Base-by-base conservation (phyloP, 2,113 vertebrate genomes). In the Promerops cafer region DNA sequence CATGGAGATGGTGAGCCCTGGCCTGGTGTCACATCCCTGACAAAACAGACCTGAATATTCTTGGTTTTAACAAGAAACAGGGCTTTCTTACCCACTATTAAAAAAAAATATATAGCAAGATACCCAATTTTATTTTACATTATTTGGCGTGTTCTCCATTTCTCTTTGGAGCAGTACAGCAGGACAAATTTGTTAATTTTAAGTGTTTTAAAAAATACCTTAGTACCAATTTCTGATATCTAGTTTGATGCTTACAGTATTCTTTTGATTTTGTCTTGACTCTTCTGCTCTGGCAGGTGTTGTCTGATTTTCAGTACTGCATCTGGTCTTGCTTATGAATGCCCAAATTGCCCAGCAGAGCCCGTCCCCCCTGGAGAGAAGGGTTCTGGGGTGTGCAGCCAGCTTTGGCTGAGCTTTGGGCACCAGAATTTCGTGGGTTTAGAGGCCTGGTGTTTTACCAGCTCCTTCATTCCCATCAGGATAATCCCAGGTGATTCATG, bases 141-240 rank as follows among this genome's bases (percentile, higher is more conserved):
- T 33, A 15, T 49, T 78, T 3, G 2, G 1, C 0, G 1, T 8
- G 1, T 6, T 56, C 8, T 72, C 13, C 2, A 2, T 47, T 59
- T 91, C 23, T 45, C n/a, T 68, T 78, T 49, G 31, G 57, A 81
- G 33, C 57, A 20, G 33, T 23, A 12, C 5, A 64, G 33, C 17
- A 56, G 42, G 23, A 37, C 6, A 63, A 59, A 79, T 9, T 33
- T 44, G 8, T 49, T 57, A 35, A 47, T 64, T 71, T 69, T 21
- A 28, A 63, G 13, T 33, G 5, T 18, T 61, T 57, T 3, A 6
- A 27, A 60, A 64, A 16, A 31, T 3, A 28, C 5, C 5, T 11
- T 28, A 11, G 2, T n/a, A 40, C 37, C 7, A 30, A 4, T 49
- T 83, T 90, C 44, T 39, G 0, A 5, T 33, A 7, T 50, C 59